A percentile compares a stretch with the other conserved stretches of the same genome.
phyloP scores from a whole-genome alignment of 2,797 vertebrate genomes.

The Pampus argenteus region DNA sequence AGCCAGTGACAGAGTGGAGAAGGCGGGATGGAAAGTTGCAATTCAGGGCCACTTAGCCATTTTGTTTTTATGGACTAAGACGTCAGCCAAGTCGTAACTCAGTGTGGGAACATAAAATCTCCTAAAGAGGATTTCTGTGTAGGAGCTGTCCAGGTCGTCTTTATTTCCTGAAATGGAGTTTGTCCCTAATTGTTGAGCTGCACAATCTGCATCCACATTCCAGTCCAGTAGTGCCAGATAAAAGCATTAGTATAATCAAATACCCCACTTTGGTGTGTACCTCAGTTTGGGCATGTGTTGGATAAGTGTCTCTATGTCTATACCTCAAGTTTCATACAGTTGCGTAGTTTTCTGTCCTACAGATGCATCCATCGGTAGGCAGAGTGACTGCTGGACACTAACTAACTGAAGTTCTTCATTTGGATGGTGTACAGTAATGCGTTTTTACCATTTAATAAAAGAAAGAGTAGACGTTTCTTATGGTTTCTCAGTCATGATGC shows the following conservation, averaged over 20 bases:
- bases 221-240: neutral
- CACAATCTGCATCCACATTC: neutral
- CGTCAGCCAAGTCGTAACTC: conserved; percentile 23
- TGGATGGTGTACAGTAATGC: too few species aligned
- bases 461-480: too few species aligned
- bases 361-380: too few species aligned
- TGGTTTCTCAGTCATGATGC: neutral
- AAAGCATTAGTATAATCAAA: neutral
- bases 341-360: neutral
- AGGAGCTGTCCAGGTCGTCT: neutral
- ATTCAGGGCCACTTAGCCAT: conserved; percentile 20
- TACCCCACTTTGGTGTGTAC: too few species aligned
- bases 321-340: neutral
- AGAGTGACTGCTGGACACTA: too few species aligned
- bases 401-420: too few species aligned
- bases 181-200: neutral
- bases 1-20: neutral
- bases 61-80: conserved; percentile 31
- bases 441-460: neutral
- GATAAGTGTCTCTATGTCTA: too few species aligned
- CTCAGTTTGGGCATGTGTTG: too few species aligned
- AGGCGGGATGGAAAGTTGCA: conserved; percentile 31
- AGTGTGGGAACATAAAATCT: conserved; percentile 9
- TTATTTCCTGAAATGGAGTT: conserved; percentile 20
- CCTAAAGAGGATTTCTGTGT: conserved; percentile 2